These are phyloP conservation scores for Lamellibrachia luymesi DNA, from an alignment of 1,140 invertebrate species.

Conservation along the genomic window DNA sequence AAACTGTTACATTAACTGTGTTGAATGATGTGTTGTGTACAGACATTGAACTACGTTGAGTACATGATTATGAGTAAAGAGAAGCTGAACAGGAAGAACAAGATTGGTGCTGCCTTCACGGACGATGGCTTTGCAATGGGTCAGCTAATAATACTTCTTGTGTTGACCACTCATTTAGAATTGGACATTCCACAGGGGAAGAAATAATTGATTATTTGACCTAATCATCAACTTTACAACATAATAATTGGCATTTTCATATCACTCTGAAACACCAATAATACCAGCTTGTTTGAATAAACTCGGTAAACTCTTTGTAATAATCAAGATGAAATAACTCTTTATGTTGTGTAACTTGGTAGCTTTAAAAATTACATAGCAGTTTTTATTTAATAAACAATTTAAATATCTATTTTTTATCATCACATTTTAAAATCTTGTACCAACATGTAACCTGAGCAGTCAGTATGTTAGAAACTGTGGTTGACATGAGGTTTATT, in stretches of 20 bases:
- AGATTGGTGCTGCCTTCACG: slow-evolving; percentile 83
- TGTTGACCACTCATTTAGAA: background rate
- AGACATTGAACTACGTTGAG: slow-evolving; percentile 91
- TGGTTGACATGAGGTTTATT: background rate
- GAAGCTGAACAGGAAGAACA: slow-evolving; percentile 79
- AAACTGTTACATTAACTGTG: slow-evolving; percentile 59
- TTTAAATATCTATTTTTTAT: background rate
- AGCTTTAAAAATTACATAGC: background rate
- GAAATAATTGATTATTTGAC: background rate
- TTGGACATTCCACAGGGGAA: background rate
- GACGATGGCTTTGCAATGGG: slow-evolving; percentile 99
- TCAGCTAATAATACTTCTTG: slow-evolving; percentile 42
- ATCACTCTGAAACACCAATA: no score
- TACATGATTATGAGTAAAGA: slow-evolving; percentile 90
- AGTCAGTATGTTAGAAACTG: no score
- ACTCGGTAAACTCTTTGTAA: no score
- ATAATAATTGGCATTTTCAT: no score
- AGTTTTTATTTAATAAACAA: background rate
- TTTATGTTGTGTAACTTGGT: background rate
- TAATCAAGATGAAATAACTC: no score
- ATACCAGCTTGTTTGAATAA: no score
- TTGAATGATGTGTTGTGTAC: slow-evolving; percentile 22
- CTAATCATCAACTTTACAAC: no score
- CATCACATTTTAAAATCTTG: no score
- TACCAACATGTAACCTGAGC: no score